These are phyloP conservation scores for Meliscaeva auricollis DNA, from an alignment of 2,888 invertebrate genomes.

Conservation along the genomic window DNA sequence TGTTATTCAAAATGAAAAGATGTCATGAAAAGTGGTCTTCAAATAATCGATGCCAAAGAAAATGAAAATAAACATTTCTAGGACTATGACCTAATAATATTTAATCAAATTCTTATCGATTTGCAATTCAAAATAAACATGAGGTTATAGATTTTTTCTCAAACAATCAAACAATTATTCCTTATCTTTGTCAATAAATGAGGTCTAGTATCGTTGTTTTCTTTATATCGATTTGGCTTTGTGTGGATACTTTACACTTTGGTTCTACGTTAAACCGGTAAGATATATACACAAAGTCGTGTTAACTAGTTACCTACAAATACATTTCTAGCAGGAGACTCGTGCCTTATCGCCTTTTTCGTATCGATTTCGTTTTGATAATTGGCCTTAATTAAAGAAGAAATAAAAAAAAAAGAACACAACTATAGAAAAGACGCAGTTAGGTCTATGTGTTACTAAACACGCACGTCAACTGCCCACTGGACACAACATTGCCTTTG, in stretches of 20 bases:
- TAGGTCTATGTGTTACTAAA: conserved; percentile 19
- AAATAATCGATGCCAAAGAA: background rate
- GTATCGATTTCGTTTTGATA: conserved; percentile 67
- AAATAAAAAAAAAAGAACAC: conserved; percentile 10
- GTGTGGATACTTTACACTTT: background rate
- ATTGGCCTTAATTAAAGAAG: conserved; percentile 64
- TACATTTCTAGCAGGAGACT: conserved; percentile 1
- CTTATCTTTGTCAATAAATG: conserved; percentile 16
- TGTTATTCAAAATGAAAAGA: no score
- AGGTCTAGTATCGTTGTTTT: conserved; percentile 3
- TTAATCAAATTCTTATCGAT: conserved; percentile 49
- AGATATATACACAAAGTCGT: background rate
- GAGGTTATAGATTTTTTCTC: background rate
- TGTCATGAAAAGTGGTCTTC: background rate
- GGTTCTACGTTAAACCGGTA: background rate
- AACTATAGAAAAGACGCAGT: conserved; percentile 23
- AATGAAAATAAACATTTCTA: conserved; percentile 46
- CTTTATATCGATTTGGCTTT: conserved; percentile 27
- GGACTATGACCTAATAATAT: conserved; percentile 64
- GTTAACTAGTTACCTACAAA: conserved; percentile 11
- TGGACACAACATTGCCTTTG: conserved; percentile 20
- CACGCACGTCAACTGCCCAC: conserved; percentile 53
- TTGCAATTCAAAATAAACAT: conserved; percentile 1
- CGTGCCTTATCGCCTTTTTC: conserved; percentile 43
- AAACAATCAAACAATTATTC: background rate